phyloP scores from a whole-genome alignment of 2,113 vertebrate species.

The Sitta europaea region DNA sequence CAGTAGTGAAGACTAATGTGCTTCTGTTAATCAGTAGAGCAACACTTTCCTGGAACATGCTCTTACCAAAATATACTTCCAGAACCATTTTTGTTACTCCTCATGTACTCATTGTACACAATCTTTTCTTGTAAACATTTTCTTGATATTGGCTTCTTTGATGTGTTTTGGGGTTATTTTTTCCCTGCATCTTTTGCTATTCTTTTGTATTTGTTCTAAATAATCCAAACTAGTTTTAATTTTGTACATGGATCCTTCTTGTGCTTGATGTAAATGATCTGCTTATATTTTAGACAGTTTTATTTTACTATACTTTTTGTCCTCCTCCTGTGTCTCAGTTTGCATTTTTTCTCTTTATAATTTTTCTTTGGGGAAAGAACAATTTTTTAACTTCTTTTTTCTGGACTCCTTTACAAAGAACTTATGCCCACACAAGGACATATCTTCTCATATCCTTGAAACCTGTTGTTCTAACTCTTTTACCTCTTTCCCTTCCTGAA shows the following conservation, averaged over 20 bases:
- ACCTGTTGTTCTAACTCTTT: not conserved
- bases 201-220: not conserved
- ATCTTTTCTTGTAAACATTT: not conserved
- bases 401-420: not conserved
- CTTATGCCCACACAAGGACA: not conserved
- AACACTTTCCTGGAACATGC: not conserved
- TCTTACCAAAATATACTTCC: not conserved
- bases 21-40: not conserved
- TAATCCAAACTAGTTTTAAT: not conserved
- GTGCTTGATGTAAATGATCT: not conserved
- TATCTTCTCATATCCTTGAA: not conserved
- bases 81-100: not conserved
- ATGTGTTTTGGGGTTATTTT: not conserved
- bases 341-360: not conserved
- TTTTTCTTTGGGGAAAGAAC: not conserved
- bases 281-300: not conserved
- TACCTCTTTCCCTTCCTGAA: not conserved
- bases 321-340: not conserved
- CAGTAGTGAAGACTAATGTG: not conserved
- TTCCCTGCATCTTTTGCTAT: not conserved
- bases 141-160: not conserved
- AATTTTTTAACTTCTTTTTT: not conserved
- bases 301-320: not conserved
- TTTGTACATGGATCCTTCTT: not conserved
- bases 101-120: not conserved